Evolutionary conservation across 1,140 invertebrate genomes (phyloP), one percentile per base, ranked within the genome.

Genomic region (Kradibia gibbosae): DNA sequence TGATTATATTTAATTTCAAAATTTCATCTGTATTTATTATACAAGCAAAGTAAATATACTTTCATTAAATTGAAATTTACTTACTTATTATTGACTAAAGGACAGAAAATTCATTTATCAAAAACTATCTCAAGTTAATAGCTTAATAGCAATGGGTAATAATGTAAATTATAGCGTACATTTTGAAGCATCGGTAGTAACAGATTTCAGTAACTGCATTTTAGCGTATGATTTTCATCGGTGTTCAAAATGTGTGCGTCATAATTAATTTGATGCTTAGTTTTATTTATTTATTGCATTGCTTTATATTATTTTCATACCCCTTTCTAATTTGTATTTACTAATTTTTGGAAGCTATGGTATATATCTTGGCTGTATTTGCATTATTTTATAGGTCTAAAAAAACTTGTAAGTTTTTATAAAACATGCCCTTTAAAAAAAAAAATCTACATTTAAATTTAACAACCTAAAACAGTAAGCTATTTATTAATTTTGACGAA

Each of bases 371-470:
- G 62, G 72, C 79, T 42, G 45, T 67, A 31, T 48, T 53, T 65
- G 79, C 71, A 80, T 42, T 48, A 74, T 80, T 17, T n/a, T 25
- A 74, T 53, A 45, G 45, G 74, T 65, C 0, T 13, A 22, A 80
- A 72, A n/a, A 73, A 34, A 15, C n/a, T 80, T 22, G 57, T 80
- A 67, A 39, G 53, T 53, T 65, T 25, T 75, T 60, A 20, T 39
- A 65, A 80, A 65, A 39, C 25, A 73, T 62, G 73, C 8, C 22
- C 1, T 67, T 67, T 10, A 7, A 65, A 0, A 39, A 15, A 31
- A 73, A 17, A 31, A n/a, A 20, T 48, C 17, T 48, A 10, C 17
- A 48, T 45, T 13, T 45, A 45, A 45, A 45, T 13, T 45, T 13
- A 45, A 45, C 42, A 45, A 45, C 42, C 42, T 5, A 28, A n/a